Evolutionary conservation across 2,888 invertebrate species (phyloP).

Genomic region (Tipula helvola): DNA sequence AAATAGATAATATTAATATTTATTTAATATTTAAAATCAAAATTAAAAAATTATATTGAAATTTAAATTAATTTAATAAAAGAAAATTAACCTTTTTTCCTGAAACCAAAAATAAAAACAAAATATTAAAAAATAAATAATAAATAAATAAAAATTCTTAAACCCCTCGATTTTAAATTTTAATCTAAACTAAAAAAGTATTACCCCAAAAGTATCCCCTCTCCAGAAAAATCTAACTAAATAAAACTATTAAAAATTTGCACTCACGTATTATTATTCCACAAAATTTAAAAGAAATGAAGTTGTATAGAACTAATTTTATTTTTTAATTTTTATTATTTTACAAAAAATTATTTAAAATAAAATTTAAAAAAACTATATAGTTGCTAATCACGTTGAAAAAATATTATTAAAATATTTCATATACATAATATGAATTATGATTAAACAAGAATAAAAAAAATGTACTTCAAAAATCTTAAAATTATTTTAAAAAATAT

Average conservation of each 20-base stretch:
- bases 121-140: not conserved
- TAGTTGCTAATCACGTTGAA: not conserved
- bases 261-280: not conserved
- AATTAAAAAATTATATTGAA: not conserved
- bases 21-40: not conserved
- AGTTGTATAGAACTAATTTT: not conserved
- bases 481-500: not conserved
- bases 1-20: constrained; percentile 4
- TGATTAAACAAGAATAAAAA: not conserved
- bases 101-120: not conserved
- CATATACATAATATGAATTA: not conserved
- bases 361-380: not conserved
- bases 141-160: not conserved
- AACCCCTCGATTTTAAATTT: not conserved
- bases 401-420: not conserved
- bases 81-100: not conserved
- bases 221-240: not conserved
- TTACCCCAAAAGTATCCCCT: not conserved
- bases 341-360: not conserved
- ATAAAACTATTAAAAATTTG: not conserved
- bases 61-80: not conserved
- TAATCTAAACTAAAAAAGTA: not conserved
- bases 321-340: not conserved
- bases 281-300: not conserved
- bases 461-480: not conserved